Conservation (phyloP, 2,797 vertebrate species). For the Naso thynnoides region DNA sequence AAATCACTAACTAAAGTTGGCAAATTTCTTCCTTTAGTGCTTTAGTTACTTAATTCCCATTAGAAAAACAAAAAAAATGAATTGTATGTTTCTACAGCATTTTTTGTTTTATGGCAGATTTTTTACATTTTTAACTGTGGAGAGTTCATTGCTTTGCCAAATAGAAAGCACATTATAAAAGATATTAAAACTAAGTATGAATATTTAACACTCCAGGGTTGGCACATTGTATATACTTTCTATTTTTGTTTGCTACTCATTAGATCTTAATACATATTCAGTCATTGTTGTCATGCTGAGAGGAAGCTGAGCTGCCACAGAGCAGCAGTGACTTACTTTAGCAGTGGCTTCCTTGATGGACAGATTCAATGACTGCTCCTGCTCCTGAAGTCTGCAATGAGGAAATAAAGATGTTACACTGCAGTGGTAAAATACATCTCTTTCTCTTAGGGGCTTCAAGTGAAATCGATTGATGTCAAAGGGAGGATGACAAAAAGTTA, state of each 20-base stretch:
- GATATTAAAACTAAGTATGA: slow-evolving; percentile 43
- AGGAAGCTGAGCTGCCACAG: slow-evolving; percentile 24
- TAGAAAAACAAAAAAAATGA: background rate
- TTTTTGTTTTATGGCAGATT: background rate
- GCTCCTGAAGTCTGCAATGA: slow-evolving; percentile 89
- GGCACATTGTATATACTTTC: slow-evolving; percentile 23
- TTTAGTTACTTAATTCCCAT: slow-evolving; percentile 1
- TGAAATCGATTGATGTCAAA: slow-evolving; percentile 10
- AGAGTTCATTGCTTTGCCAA: slow-evolving; percentile 45
- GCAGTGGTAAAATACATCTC: background rate
- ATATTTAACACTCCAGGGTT: slow-evolving; percentile 39
- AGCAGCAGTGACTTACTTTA: slow-evolving; percentile 86
- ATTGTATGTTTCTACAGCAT: background rate
- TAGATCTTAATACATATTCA: slow-evolving; percentile 46
- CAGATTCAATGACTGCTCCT: slow-evolving; percentile 83
- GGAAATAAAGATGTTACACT: slow-evolving; percentile 24
- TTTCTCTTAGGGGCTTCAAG: background rate
- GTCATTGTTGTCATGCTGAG: slow-evolving; percentile 18
- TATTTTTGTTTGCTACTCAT: slow-evolving; percentile 47
- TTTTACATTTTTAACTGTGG: background rate
- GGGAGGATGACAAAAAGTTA: background rate
- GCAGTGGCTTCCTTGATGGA: slow-evolving; percentile 89
- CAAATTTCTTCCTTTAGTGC: background rate
- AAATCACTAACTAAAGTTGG: background rate
- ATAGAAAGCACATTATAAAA: slow-evolving; percentile 44